A percentile compares a stretch with the other conserved stretches of the same genome.
Conservation (phyloP, 37 sponge, comb jelly and placozoan species). For the Diacarnus erythraeanus region DNA sequence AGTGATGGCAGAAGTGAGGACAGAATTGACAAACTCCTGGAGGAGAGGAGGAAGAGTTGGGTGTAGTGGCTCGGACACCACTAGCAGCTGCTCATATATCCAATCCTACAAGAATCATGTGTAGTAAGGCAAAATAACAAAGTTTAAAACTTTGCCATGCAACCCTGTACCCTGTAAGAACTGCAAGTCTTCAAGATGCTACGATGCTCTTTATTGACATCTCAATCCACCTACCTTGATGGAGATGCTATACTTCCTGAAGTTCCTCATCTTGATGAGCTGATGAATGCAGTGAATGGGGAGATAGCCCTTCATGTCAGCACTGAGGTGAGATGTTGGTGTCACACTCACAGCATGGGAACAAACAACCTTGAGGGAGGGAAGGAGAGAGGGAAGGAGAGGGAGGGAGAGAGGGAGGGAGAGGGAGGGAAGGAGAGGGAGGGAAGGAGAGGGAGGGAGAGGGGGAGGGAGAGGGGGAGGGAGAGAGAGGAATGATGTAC, state of each 20-base stretch:
- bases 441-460: background rate
- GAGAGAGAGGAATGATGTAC: background rate
- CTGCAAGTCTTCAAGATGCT: too few species aligned
- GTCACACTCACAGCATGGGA: constrained; percentile 75
- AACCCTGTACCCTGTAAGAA: too few species aligned
- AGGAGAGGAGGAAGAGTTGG: constrained; percentile 62
- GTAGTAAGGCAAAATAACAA: too few species aligned
- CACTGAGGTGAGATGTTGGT: constrained; percentile 73
- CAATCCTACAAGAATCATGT: constrained; percentile 58
- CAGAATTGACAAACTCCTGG: constrained; percentile 67
- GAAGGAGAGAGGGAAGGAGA: background rate
- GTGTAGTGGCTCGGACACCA: constrained; percentile 63
- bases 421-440: background rate
- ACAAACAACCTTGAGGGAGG: constrained; percentile 66
- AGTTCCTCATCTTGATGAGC: constrained; percentile 73
- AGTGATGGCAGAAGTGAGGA: constrained; percentile 41
- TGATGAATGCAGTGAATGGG: constrained; percentile 89
- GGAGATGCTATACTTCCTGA: constrained; percentile 71
- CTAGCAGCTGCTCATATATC: constrained; percentile 65
- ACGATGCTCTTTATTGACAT: too few species aligned
- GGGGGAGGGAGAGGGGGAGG: background rate
- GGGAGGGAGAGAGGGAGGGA: background rate
- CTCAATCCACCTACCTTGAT: constrained; percentile 55
- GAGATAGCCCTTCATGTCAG: constrained; percentile 72
- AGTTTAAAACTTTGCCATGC: too few species aligned